A percentile compares a stretch with the other conserved stretches of the same genome.
Conservation (phyloP, 2,113 vertebrate genomes). For the Corythaeola cristata region DNA sequence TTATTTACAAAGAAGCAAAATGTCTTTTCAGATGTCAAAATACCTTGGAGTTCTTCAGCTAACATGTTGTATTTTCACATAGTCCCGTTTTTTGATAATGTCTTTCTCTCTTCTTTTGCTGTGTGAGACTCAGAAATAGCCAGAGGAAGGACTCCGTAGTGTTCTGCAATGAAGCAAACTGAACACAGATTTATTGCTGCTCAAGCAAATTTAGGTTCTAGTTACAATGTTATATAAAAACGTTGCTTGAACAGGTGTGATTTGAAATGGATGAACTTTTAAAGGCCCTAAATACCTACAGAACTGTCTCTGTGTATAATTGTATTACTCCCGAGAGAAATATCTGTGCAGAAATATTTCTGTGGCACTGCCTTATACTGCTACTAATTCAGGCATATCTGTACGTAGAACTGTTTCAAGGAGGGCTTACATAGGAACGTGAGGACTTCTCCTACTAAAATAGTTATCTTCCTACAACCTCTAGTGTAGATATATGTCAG, state of each 20-base stretch:
- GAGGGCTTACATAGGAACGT: background rate
- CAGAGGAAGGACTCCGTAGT: background rate
- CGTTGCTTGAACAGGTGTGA: background rate
- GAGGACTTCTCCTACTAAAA: background rate
- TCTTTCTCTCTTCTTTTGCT: background rate
- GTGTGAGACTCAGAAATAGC: background rate
- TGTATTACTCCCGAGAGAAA: background rate
- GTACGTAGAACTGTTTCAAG: background rate
- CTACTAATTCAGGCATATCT: background rate
- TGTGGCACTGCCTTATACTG: background rate
- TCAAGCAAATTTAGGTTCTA: background rate
- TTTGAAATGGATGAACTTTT: background rate
- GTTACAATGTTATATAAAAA: background rate
- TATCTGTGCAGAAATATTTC: background rate
- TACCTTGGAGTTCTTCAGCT: background rate
- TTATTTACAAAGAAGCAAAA: background rate
- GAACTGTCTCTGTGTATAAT: background rate
- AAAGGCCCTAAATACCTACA: background rate
- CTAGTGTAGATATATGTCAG: rapidly evolving
- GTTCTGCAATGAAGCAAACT: background rate
- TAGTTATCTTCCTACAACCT: background rate
- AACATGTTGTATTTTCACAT: background rate
- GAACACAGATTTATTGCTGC: background rate
- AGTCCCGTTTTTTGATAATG: background rate
- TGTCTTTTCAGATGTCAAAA: background rate